phyloP scores from a whole-genome alignment of 1,140 invertebrate species.

The Antheraea mylitta region DNA sequence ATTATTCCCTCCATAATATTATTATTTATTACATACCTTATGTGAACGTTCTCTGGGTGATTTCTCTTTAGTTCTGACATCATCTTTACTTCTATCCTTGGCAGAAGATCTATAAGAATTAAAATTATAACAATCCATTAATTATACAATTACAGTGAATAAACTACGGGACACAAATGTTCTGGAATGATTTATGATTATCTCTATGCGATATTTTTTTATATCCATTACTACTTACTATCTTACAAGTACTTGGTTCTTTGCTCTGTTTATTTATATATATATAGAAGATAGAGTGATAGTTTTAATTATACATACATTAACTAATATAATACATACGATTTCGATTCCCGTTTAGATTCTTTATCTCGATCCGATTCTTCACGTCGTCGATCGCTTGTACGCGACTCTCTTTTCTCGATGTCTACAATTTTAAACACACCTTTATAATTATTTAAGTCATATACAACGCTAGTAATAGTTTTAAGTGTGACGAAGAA shows the following conservation, averaged over 20 bases:
- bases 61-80: conserved; percentile 58
- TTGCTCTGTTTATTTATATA: no score
- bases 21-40: conserved; percentile 38
- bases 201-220: no score
- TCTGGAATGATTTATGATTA: no score
- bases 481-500: neutral
- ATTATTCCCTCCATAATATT: neutral
- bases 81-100: conserved; percentile 65
- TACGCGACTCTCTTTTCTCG: conserved; percentile 57
- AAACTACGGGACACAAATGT: neutral
- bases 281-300: no score
- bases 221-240: no score
- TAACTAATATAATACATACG: conserved; percentile 39
- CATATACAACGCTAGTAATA: neutral
- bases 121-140: conserved; percentile 12
- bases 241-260: no score
- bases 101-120: conserved; percentile 38
- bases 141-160: neutral
- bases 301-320: no score
- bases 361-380: conserved; percentile 66
- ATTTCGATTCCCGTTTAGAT: conserved; percentile 61
- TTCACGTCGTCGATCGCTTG: conserved; percentile 57
- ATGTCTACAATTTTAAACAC: conserved; percentile 33
- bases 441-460: neutral
- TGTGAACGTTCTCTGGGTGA: conserved; percentile 66